phyloP scores from a whole-genome alignment of 2,888 invertebrate genomes.

The Perithous albicinctus region DNA sequence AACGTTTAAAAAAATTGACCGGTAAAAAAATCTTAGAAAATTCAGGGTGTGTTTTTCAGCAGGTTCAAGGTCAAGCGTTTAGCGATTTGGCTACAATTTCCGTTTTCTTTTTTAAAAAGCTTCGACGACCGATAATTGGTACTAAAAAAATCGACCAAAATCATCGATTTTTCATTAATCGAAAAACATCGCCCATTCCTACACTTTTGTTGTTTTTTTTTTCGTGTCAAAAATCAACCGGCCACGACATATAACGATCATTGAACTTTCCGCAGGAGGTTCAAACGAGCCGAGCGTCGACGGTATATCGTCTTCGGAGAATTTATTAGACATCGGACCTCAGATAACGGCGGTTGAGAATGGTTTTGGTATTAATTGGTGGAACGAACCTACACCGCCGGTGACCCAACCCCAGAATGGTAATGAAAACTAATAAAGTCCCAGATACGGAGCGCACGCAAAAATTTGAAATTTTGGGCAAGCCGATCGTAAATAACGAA shows the following conservation, averaged over 20 bases:
- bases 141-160: no score
- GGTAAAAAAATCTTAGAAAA: no score
- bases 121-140: no score
- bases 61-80: no score
- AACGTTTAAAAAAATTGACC: no score
- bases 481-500: conserved; percentile 7
- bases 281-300: conserved; percentile 78
- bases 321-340: conserved; percentile 79
- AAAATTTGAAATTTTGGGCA: conserved; percentile 43
- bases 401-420: conserved; percentile 78
- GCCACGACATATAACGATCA: conserved; percentile 25
- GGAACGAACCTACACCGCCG: conserved; percentile 77
- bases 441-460: conserved; percentile 47
- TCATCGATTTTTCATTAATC: no score
- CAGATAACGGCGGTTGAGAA: conserved; percentile 77
- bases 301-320: conserved; percentile 77
- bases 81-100: no score
- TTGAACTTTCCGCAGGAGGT: conserved; percentile 68
- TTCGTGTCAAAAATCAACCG: no score
- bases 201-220: no score
- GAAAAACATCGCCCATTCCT: no score
- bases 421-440: conserved; percentile 70
- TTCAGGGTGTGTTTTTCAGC: no score
- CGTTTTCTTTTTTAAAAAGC: no score
- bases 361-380: conserved; percentile 78